Evolutionary conservation across 2,113 vertebrate genomes (phyloP).

Genomic region (Lanius collurio): DNA sequence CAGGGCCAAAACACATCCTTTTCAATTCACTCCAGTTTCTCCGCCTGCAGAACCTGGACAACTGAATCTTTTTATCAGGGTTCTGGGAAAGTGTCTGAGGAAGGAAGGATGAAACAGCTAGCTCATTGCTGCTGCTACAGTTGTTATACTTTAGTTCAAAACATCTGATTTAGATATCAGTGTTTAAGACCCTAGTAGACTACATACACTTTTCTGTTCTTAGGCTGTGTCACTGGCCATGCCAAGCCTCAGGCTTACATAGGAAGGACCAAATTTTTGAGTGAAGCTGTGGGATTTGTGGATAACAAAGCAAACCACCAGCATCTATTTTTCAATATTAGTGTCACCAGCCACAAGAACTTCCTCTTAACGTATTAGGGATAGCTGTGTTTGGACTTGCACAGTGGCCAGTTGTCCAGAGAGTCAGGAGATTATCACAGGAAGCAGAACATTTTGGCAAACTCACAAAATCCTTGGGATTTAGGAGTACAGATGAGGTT

Average conservation of each 20-base stretch:
- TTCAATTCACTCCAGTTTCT: neutral
- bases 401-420: neutral
- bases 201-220: neutral
- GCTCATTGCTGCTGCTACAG: neutral
- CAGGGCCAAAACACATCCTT: neutral
- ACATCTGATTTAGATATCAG: neutral
- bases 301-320: neutral
- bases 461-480: neutral
- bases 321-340: neutral
- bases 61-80: neutral
- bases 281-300: neutral
- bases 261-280: neutral
- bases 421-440: neutral
- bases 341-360: neutral
- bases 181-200: neutral
- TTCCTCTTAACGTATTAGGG: neutral
- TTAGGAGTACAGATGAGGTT: neutral
- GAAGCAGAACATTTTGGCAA: neutral
- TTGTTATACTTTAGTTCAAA: neutral
- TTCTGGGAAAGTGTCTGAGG: neutral
- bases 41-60: neutral
- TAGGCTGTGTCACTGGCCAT: fast-evolving
- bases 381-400: neutral
- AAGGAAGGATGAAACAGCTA: neutral
- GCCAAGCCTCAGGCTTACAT: neutral